A percentile compares a stretch with the other conserved stretches of the same genome.
Conservation (phyloP, 2,797 vertebrate genomes). For the Liasis olivaceus region DNA sequence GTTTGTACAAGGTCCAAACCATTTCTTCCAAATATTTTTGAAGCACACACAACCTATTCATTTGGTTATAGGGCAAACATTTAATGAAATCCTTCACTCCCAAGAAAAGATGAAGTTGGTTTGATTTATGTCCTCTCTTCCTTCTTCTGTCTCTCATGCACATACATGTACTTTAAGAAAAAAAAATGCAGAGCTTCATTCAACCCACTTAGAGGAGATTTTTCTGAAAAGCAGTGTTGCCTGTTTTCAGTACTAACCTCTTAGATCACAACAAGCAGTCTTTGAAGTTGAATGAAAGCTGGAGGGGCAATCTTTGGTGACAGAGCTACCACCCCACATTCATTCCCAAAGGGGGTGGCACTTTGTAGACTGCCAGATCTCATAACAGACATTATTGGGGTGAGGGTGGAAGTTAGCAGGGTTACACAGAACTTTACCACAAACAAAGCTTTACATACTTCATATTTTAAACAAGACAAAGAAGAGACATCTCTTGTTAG, state of each 20-base stretch:
- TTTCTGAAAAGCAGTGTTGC: conserved; percentile 8
- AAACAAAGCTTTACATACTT: conserved; percentile 9
- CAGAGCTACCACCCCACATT: neutral
- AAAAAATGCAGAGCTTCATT: conserved; percentile 47
- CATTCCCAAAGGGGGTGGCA: conserved; percentile 8
- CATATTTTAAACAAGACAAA: conserved; percentile 11
- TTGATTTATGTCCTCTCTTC: neutral
- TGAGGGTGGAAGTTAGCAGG: neutral
- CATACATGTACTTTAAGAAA: neutral
- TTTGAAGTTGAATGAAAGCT: conserved; percentile 55
- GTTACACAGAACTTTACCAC: neutral
- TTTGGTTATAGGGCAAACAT: conserved; percentile 1
- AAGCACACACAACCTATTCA: neutral
- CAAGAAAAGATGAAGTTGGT: neutral
- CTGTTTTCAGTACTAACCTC: conserved; percentile 41
- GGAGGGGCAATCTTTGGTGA: neutral
- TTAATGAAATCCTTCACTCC: conserved; percentile 21
- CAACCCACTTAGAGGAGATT: conserved; percentile 44
- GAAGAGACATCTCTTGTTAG: neutral
- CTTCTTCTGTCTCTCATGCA: neutral
- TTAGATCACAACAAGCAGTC: conserved; percentile 57
- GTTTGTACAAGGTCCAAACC: neutral
- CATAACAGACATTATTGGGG: conserved; percentile 25
- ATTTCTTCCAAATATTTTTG: neutral
- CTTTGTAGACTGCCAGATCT: neutral